These are phyloP conservation scores for Alosa alosa DNA, from an alignment of 2,113 vertebrate species.

Conservation along the genomic window DNA sequence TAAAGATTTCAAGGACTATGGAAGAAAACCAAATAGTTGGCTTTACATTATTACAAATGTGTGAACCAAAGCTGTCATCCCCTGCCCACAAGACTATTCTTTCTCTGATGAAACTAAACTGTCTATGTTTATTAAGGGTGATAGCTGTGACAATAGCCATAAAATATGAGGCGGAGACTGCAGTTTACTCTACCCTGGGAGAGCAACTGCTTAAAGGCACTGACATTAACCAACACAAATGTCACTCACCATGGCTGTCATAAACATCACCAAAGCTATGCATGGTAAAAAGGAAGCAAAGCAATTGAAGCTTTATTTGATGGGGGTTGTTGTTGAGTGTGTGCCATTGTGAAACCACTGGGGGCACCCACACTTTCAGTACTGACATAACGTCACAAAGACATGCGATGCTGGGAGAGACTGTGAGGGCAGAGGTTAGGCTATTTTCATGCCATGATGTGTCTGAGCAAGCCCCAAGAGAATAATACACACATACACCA, in stretches of 20 bases:
- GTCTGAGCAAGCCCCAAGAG: slow-evolving; percentile 19
- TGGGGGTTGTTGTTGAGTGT: background rate
- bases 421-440: background rate
- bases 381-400: background rate
- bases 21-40: background rate
- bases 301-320: background rate
- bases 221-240: background rate
- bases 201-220: background rate
- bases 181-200: background rate
- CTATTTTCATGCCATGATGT: background rate
- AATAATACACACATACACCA: background rate
- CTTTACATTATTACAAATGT: background rate
- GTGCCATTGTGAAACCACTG: background rate
- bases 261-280: background rate
- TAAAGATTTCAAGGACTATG: background rate
- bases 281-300: background rate
- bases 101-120: background rate
- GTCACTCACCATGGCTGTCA: background rate
- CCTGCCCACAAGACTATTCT: background rate
- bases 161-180: background rate
- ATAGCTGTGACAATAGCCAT: background rate
- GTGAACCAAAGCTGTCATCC: background rate
- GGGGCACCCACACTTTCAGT: background rate
- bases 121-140: background rate
- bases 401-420: background rate